Evolutionary conservation across 1,140 invertebrate species (phyloP).

Genomic region (Patella vulgata): DNA sequence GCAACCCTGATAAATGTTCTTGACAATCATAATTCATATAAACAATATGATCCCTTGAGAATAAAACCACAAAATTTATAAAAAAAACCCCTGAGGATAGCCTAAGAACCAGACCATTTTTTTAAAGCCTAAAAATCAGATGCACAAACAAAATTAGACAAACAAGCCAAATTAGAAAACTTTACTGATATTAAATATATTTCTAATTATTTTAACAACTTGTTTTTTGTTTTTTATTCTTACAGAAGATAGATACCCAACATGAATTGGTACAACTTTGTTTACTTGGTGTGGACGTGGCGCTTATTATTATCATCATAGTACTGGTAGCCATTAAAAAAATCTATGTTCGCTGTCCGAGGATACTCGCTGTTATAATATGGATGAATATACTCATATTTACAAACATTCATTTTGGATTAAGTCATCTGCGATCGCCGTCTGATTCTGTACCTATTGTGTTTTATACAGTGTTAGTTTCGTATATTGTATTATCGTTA

Average conservation of each 20-base stretch:
- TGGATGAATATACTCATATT: constrained; percentile 13
- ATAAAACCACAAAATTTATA: too few species aligned
- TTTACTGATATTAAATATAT: too few species aligned
- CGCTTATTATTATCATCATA: constrained; percentile 14
- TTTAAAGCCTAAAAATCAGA: too few species aligned
- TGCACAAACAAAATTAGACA: too few species aligned
- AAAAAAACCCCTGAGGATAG: too few species aligned
- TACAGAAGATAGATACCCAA: neutral
- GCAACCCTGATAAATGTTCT: too few species aligned
- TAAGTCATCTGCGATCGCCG: constrained; percentile 15
- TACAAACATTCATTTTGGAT: neutral
- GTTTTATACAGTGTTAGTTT: constrained; percentile 50
- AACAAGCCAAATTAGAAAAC: too few species aligned
- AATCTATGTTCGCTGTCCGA: constrained; percentile 31
- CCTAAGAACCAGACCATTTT: too few species aligned
- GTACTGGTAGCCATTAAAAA: constrained; percentile 24
- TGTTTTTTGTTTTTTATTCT: too few species aligned
- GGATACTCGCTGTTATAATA: neutral
- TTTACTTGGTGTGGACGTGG: constrained; percentile 8
- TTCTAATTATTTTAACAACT: too few species aligned
- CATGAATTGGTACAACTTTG: neutral
- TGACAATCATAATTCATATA: too few species aligned
- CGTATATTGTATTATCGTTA: constrained; percentile 54
- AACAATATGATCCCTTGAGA: too few species aligned
- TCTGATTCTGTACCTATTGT: constrained; percentile 40